Evolutionary conservation across 1,140 invertebrate genomes (phyloP).

Genomic region (Latrodectus geometricus): DNA sequence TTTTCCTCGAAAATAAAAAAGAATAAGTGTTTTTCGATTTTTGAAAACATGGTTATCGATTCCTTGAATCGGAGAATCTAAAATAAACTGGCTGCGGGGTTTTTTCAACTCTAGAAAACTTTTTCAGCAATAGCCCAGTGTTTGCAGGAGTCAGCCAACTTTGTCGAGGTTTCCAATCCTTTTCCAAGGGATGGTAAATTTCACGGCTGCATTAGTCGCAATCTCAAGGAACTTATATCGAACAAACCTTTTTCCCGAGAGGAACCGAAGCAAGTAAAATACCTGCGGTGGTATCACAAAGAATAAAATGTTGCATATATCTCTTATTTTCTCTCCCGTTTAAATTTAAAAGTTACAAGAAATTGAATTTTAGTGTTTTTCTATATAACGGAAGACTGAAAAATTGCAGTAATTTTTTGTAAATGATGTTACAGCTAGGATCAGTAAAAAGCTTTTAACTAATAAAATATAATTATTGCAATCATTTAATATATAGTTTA

Average conservation of each 20-base stretch:
- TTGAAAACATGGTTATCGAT: not conserved
- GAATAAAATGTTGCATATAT: not conserved
- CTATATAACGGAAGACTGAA: too few species aligned
- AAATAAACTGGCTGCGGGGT: not conserved
- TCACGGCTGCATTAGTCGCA: not conserved
- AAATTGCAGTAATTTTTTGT: too few species aligned
- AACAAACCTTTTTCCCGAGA: not conserved
- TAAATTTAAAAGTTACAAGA: not conserved
- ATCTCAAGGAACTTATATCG: not conserved
- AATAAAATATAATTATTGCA: too few species aligned
- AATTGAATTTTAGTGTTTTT: too few species aligned
- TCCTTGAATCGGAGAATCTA: not conserved
- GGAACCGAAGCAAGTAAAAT: not conserved
- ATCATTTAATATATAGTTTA: too few species aligned
- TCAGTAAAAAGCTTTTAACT: too few species aligned
- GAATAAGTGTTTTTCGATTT: not conserved
- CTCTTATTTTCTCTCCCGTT: not conserved
- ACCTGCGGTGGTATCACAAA: not conserved
- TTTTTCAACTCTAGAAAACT: not conserved
- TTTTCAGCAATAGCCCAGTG: not conserved
- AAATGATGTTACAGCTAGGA: too few species aligned
- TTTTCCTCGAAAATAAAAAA: too few species aligned
- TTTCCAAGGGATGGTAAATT: not conserved
- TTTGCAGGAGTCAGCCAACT: not conserved
- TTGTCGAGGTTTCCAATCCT: not conserved